phyloP scores from a whole-genome alignment of 2,797 vertebrate species.

The Eulemur rubriventer region DNA sequence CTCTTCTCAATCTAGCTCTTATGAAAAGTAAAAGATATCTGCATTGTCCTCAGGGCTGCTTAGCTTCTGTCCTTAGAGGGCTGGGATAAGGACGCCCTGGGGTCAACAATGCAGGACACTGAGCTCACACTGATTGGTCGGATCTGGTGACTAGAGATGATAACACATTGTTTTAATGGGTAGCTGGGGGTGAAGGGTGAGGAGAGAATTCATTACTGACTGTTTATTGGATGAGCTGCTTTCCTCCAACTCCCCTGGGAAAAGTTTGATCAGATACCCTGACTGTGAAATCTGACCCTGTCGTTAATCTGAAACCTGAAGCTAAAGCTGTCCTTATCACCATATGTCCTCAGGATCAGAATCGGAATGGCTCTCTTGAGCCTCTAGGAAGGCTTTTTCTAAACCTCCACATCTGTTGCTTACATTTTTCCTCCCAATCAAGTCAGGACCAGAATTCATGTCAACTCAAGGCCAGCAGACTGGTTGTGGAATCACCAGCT shows the following conservation, averaged over 20 bases:
- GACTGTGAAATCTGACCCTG: constrained; percentile 42
- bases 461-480: neutral
- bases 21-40: neutral
- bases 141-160: neutral
- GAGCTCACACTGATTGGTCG: neutral
- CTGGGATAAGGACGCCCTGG: neutral
- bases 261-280: constrained; percentile 36
- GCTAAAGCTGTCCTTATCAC: neutral
- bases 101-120: neutral
- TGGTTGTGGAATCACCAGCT: neutral
- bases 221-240: neutral
- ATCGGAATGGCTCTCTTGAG: neutral
- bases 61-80: neutral
- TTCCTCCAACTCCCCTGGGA: constrained; percentile 7
- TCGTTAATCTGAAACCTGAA: constrained; percentile 50
- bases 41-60: neutral
- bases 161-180: neutral
- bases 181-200: neutral
- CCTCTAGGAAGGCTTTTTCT: neutral
- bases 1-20: neutral
- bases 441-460: neutral
- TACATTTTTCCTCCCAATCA: neutral
- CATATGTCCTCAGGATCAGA: constrained; percentile 12
- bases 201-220: constrained; percentile 14
- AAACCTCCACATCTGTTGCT: neutral